phyloP scores from a whole-genome alignment of 2,888 invertebrate species.

The Aphodius granarius region DNA sequence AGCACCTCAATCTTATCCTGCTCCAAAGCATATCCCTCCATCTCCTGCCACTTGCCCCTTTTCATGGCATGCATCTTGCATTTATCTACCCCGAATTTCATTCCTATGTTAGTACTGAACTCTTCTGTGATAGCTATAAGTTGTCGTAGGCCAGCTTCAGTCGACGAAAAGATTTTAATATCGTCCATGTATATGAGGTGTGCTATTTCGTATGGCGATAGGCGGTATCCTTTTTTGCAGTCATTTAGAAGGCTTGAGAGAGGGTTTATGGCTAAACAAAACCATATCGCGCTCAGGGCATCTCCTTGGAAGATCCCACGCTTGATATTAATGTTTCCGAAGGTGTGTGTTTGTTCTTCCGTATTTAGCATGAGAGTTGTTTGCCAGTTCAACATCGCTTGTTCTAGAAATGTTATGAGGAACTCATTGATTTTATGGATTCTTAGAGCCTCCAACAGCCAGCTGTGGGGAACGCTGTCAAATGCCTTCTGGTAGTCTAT shows the following conservation, averaged over 20 bases:
- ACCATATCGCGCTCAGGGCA: background rate
- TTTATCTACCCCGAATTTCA: background rate
- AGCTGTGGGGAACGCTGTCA: no score
- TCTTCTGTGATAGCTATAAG: background rate
- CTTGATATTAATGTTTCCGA: background rate
- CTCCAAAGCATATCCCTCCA: background rate
- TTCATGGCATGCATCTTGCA: no score
- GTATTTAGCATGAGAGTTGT: background rate
- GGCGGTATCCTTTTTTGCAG: background rate
- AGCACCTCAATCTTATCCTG: background rate
- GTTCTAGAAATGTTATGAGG: background rate
- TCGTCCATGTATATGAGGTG: background rate
- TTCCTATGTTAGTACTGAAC: background rate
- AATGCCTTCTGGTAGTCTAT: no score
- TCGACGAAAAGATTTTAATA: background rate
- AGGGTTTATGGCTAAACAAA: background rate
- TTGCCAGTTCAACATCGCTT: background rate
- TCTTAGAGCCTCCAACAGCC: background rate
- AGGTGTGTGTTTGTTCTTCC: background rate
- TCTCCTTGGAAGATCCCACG: background rate
- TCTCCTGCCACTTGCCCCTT: background rate
- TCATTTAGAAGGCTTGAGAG: background rate
- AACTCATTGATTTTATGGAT: background rate
- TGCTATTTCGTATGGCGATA: background rate
- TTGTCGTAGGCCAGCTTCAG: background rate